Conservation (phyloP, 2,797 vertebrate species). For the Mormyrops boulengeri region DNA sequence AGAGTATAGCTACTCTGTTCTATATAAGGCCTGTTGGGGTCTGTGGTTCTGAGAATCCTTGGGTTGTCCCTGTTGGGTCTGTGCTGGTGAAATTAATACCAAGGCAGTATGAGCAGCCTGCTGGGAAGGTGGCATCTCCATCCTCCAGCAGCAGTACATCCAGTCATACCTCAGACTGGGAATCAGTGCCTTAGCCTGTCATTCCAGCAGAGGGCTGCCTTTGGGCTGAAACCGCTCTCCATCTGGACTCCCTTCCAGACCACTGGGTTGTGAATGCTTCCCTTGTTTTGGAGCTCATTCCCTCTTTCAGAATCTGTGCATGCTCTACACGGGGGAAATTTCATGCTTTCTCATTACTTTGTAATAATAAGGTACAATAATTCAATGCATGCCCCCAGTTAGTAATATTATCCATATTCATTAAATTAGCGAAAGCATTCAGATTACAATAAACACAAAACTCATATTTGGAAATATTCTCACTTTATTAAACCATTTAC, state of each 20-base stretch:
- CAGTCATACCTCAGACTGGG: background rate
- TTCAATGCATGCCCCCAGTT: background rate
- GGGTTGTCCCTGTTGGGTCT: background rate
- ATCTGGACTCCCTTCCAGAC: background rate
- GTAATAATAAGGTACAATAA: background rate
- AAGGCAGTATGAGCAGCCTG: background rate
- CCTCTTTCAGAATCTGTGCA: background rate
- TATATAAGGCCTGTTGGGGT: background rate
- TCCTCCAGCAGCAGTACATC: background rate
- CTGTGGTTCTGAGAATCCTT: background rate
- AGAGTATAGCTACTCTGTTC: background rate
- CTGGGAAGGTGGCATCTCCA: background rate
- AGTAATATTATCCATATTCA: constrained; percentile 1
- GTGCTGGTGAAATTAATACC: background rate
- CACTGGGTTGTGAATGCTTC: background rate
- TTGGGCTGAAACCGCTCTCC: background rate
- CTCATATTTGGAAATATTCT: background rate
- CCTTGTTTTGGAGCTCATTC: background rate
- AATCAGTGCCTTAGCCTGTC: background rate
- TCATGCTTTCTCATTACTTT: background rate
- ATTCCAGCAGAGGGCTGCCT: background rate
- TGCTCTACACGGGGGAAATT: background rate
- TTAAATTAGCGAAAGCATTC: background rate
- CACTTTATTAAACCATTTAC: background rate
- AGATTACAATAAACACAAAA: background rate